phyloP scores from a whole-genome alignment of 2,888 invertebrate genomes.

The Papilio protenor region DNA sequence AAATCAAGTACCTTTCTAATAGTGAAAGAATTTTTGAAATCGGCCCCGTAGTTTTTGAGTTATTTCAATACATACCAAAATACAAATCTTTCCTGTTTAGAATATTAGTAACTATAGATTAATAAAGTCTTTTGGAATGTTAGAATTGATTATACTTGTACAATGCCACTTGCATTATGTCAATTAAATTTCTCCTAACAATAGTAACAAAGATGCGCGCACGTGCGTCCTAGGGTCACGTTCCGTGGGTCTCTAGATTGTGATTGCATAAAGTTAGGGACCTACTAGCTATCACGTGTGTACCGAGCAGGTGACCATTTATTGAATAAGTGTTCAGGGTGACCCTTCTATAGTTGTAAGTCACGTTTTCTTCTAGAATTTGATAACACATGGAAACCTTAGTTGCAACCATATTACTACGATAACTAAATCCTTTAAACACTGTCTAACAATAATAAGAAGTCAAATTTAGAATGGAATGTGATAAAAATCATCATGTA shows the following conservation, averaged over 20 bases:
- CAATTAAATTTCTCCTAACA: background rate
- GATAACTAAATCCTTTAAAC: background rate
- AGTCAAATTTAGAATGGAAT: too few species aligned
- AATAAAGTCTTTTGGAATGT: too few species aligned
- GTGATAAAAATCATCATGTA: too few species aligned
- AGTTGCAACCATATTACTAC: background rate
- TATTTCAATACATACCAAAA: too few species aligned
- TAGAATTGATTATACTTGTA: too few species aligned
- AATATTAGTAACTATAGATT: too few species aligned
- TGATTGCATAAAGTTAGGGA: constrained; percentile 22
- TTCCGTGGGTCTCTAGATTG: constrained; percentile 16
- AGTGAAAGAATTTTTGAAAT: too few species aligned
- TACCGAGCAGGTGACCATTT: constrained; percentile 21
- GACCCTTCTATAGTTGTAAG: background rate
- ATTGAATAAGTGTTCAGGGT: constrained; percentile 38
- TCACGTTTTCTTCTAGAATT: constrained; percentile 33
- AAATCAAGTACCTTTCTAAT: too few species aligned
- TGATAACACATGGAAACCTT: constrained; percentile 1
- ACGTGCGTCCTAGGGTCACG: constrained; percentile 20
- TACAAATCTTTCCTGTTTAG: too few species aligned
- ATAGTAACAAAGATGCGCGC: constrained; percentile 5
- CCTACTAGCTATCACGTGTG: background rate
- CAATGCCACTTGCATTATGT: background rate
- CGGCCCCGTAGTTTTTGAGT: too few species aligned
- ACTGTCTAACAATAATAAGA: too few species aligned